These are phyloP conservation scores for Anguilla megastoma DNA, from an alignment of 2,797 vertebrate genomes.

Conservation along the genomic window DNA sequence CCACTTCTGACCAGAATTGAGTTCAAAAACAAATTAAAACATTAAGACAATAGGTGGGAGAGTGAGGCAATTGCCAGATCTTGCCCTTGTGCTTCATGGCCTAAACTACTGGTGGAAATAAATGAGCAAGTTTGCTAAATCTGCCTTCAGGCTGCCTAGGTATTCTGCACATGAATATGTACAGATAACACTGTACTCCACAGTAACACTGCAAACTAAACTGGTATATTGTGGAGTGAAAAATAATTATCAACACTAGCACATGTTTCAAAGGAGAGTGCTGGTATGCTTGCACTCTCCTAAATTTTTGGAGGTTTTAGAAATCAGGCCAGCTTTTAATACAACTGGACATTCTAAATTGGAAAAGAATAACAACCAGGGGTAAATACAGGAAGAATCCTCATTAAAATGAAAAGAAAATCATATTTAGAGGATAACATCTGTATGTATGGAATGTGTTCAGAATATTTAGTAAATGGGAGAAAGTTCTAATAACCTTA, in stretches of 20 bases:
- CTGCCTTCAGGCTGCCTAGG: not conserved
- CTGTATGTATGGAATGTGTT: not conserved
- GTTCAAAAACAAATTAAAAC: not conserved
- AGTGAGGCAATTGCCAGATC: constrained; percentile 7
- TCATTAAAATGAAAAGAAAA: not conserved
- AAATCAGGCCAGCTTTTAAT: not conserved
- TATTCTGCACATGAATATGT: not conserved
- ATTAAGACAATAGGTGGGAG: not conserved
- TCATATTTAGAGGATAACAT: not conserved
- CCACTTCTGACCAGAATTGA: not conserved
- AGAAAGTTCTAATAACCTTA: not conserved
- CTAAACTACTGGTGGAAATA: not conserved
- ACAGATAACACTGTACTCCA: not conserved
- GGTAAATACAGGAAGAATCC: not conserved
- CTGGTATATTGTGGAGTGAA: not conserved
- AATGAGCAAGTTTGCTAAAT: not conserved
- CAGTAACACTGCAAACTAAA: not conserved
- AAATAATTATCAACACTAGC: not conserved
- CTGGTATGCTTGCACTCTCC: not conserved
- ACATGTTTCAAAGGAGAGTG: not conserved
- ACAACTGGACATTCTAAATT: not conserved
- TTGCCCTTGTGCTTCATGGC: not conserved
- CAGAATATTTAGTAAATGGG: not conserved
- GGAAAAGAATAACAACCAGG: not conserved
- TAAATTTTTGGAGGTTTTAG: not conserved